Conservation (phyloP, 2,797 vertebrate genomes). For the Alfaro cultratus region DNA sequence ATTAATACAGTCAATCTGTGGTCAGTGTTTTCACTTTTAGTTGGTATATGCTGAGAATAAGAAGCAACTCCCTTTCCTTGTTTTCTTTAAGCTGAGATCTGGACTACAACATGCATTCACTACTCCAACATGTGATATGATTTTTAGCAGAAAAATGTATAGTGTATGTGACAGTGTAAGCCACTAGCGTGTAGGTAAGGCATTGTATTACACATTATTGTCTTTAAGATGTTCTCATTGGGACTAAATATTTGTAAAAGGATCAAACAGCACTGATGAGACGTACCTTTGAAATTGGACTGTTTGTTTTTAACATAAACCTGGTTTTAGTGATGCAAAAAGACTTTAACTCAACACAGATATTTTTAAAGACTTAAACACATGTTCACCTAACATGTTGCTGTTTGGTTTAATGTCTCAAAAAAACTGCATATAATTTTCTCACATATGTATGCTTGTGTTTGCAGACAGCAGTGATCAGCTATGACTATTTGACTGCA, state of each 20-base stretch:
- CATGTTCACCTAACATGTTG: background rate
- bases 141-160: background rate
- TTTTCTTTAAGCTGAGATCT: background rate
- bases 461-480: conserved; percentile 89
- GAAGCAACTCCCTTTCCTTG: background rate
- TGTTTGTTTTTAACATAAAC: background rate
- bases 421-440: background rate
- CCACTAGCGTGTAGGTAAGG: background rate
- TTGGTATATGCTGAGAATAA: background rate
- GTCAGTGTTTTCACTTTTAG: background rate
- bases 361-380: background rate
- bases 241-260: background rate
- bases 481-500: conserved; percentile 91
- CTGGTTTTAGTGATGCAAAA: background rate
- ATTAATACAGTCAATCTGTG: background rate
- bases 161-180: background rate
- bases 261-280: background rate
- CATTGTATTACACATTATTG: background rate
- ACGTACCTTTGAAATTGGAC: background rate
- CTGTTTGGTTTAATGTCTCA: background rate
- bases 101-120: background rate
- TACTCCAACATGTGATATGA: background rate
- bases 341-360: background rate
- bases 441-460: conserved; percentile 40
- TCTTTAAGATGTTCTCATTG: background rate